Evolutionary conservation across 2,888 invertebrate genomes (phyloP), one percentile per base, ranked within the genome.

Genomic region (Cerastis leucographa): DNA sequence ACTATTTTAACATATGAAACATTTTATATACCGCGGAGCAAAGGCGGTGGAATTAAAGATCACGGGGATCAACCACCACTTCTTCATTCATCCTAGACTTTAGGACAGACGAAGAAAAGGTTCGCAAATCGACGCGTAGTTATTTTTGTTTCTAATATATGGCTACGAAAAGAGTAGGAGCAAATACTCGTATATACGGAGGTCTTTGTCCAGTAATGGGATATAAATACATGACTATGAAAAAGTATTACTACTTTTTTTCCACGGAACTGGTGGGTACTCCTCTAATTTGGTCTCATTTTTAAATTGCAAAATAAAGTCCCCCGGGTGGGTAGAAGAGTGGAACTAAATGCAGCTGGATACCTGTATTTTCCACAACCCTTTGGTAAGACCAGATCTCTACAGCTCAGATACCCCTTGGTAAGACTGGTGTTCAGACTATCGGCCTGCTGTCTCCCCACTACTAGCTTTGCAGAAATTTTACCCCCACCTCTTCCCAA

Each of bases 1-100:
- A 86, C 85, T 81, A 84, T 79, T 81, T 80, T 64, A 76, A 35
- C 54, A 76, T 83, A 84, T 74, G 25, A 85, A 66, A 67, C 69
- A 68, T 80, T 83, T 85, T 76, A 80, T 76, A 49, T 70, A 51
- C 17, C 75, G 22, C n/a, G 74, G 44, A 77, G 44, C 56, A 83
- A 80, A 88, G 78, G 49, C 81, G 54, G 75, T 75, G 77, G 86
- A 88, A 92, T 92, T 91, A 89, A 91, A 89, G 80, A 86, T 83
- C 78, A 69, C 64, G 42, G 17, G 64, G 42, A n/a, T 8, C 42
- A 17, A 64, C 64, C 64, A 64, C n/a, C n/a, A 42, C 12, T n/a
- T 42, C n/a, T 17, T 64, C n/a, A 17, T 25, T n/a, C 22, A 40
- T 62, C 2, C 12, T 62, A n/a, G 12, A 12, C 2, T 12, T 62